Conservation (phyloP, 2,888 invertebrate species). For the Chalcis sispes region DNA sequence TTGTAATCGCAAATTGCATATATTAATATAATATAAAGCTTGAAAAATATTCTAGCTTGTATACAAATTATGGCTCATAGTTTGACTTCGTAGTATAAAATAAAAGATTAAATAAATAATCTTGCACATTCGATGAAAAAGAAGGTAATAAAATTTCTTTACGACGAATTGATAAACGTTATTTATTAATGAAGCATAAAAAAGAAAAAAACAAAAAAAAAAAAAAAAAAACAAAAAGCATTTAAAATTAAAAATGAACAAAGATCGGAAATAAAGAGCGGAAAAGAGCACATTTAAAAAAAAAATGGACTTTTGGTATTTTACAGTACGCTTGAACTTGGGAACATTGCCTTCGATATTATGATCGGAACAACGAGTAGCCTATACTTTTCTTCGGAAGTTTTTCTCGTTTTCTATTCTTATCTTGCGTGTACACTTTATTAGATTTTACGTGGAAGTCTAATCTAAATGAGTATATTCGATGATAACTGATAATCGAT, state of each 20-base stretch:
- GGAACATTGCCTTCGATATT: slow-evolving; percentile 35
- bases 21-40: background rate
- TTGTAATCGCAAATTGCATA: background rate
- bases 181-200: background rate
- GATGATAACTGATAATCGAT: too few relatives aligned
- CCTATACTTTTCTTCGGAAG: slow-evolving; percentile 1
- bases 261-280: background rate
- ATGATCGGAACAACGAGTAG: slow-evolving; percentile 26
- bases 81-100: slow-evolving; percentile 28
- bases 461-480: background rate
- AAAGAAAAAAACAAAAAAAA: background rate
- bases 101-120: slow-evolving; percentile 27
- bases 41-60: slow-evolving; percentile 3
- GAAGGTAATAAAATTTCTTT: slow-evolving; percentile 20
- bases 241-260: background rate
- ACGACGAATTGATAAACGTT: background rate
- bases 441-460: background rate
- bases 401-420: slow-evolving; percentile 1
- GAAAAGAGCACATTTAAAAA: slow-evolving; percentile 1
- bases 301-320: slow-evolving; percentile 16
- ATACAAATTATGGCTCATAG: slow-evolving; percentile 10
- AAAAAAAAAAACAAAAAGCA: slow-evolving; percentile 3
- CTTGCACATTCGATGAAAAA: slow-evolving; percentile 28
- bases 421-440: slow-evolving; percentile 1
- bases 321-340: slow-evolving; percentile 24